Percentiles rank a stretch among this genome's conserved stretches.
Evolutionary conservation across 1,140 invertebrate species (phyloP).

Genomic region (Polypedilum vanderplanki): DNA sequence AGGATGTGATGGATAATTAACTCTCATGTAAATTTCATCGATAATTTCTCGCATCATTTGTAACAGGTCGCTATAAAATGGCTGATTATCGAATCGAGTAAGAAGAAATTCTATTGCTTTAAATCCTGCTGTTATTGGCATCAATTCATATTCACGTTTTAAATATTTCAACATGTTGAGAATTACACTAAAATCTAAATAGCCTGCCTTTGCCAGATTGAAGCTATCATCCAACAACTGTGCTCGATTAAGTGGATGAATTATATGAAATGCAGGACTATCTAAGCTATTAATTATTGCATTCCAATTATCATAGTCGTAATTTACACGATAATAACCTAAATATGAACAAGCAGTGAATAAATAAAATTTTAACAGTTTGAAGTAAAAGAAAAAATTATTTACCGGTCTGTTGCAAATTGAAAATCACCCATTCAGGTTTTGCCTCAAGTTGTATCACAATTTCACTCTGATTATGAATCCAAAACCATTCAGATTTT

Average conservation of each 20-base stretch:
- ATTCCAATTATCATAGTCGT: constrained; percentile 49
- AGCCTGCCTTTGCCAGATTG: constrained; percentile 44
- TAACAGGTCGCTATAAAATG: background rate
- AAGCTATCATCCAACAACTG: constrained; percentile 52
- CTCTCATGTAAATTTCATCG: background rate
- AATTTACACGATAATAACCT: constrained; percentile 53
- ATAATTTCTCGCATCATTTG: background rate
- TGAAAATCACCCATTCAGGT: constrained; percentile 58
- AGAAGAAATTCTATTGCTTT: background rate
- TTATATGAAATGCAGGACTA: constrained; percentile 41
- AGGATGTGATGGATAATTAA: constrained; percentile 15
- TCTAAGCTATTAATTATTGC: constrained; percentile 47
- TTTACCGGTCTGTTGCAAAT: constrained; percentile 62
- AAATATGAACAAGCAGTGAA: background rate
- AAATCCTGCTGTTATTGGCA: constrained; percentile 50
- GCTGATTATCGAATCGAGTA: background rate
- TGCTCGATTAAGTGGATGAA: constrained; percentile 54
- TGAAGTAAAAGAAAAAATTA: background rate
- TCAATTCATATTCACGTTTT: constrained; percentile 46
- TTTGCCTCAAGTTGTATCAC: background rate
- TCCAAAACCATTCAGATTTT: background rate
- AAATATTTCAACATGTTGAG: constrained; percentile 51
- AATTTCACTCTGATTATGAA: background rate
- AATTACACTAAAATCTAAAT: constrained; percentile 39
- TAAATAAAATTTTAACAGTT: background rate